These are phyloP conservation scores for Mesoligia furuncula DNA, from an alignment of 2,888 invertebrate species.

Conservation along the genomic window DNA sequence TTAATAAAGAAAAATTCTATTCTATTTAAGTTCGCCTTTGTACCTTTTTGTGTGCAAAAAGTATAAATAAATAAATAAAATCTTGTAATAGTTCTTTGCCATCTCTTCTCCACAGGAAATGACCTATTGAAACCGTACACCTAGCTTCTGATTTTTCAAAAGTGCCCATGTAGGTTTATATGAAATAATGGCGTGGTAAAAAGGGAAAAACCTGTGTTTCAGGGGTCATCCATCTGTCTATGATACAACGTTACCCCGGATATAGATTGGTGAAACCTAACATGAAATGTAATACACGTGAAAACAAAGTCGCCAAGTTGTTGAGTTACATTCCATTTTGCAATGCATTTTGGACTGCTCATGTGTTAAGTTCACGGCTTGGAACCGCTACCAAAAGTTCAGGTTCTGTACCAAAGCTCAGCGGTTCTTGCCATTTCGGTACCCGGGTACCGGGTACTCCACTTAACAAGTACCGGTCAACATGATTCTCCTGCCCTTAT, in stretches of 20 bases:
- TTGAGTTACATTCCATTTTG: not conserved
- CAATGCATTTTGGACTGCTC: not conserved
- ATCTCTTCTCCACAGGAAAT: not conserved
- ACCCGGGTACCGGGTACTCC: not conserved
- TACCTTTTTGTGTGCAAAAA: too few relatives aligned
- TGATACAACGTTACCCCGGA: too few relatives aligned
- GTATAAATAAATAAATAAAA: not conserved
- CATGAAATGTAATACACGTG: too few relatives aligned
- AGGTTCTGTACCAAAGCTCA: not conserved
- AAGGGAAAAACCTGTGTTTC: not conserved
- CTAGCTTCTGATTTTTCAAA: not conserved
- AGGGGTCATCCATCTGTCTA: too few relatives aligned
- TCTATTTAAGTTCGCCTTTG: not conserved
- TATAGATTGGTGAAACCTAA: not conserved
- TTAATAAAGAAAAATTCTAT: too few relatives aligned
- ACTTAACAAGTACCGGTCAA: not conserved
- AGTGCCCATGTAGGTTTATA: not conserved
- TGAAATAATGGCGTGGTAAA: not conserved
- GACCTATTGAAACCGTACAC: not conserved
- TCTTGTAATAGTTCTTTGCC: not conserved
- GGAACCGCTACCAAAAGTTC: not conserved
- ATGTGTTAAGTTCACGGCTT: not conserved
- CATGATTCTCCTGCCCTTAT: too few relatives aligned
- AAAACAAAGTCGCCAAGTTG: not conserved
- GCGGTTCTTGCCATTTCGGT: not conserved